Conservation (phyloP, 2,888 invertebrate species). For the Agelastica alni region DNA sequence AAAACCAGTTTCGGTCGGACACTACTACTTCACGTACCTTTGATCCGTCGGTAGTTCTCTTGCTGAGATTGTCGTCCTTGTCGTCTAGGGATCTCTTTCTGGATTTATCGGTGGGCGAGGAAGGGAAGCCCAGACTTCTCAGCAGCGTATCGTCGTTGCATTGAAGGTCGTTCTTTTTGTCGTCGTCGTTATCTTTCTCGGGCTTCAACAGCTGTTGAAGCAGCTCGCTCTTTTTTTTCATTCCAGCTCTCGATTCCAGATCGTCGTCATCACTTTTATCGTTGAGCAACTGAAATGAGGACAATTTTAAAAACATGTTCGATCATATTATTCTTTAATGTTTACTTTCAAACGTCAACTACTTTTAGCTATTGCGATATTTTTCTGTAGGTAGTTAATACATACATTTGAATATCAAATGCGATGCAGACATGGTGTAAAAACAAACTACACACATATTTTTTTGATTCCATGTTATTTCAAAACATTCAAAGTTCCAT, state of each 20-base stretch:
- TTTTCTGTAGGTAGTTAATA: no score
- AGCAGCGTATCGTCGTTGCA: slow-evolving; percentile 62
- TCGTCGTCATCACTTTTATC: slow-evolving; percentile 82
- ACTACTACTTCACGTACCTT: no score
- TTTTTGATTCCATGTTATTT: no score
- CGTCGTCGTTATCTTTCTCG: slow-evolving; percentile 56
- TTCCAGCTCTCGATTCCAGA: slow-evolving; percentile 63
- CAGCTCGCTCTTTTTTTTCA: slow-evolving; percentile 66
- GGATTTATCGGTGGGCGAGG: slow-evolving; percentile 59
- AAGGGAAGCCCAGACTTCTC: slow-evolving; percentile 63
- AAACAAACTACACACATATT: no score
- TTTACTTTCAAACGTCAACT: no score
- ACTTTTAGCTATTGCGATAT: no score
- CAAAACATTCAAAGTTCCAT: no score
- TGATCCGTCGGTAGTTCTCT: slow-evolving; percentile 55
- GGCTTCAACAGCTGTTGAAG: slow-evolving; percentile 64
- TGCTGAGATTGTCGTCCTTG: slow-evolving; percentile 59
- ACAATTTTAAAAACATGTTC: no score
- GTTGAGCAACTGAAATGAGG: slow-evolving; percentile 70
- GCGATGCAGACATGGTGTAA: no score
- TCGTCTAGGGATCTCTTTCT: slow-evolving; percentile 70
- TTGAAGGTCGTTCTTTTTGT: slow-evolving; percentile 52
- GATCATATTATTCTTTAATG: no score
- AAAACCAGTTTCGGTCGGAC: no score
- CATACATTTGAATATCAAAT: no score